These are phyloP conservation scores for Mnemiopsis leidyi DNA, from an alignment of 37 sponge, comb jelly and placozoan species.

Conservation along the genomic window DNA sequence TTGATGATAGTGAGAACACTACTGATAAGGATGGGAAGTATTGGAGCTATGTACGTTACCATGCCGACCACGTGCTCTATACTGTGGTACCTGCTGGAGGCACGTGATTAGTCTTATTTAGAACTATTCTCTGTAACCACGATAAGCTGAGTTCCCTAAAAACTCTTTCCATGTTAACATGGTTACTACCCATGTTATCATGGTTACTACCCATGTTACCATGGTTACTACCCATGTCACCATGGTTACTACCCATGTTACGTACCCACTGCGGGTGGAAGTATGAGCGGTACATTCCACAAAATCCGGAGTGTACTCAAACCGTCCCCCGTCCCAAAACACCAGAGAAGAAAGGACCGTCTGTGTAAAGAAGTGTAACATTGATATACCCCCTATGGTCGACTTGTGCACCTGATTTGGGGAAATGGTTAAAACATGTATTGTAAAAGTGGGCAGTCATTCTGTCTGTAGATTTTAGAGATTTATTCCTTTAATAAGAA, in stretches of 20 bases:
- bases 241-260: too few relatives aligned
- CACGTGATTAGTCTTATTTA: neutral
- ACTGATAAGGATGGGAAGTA: neutral
- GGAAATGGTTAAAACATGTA: too few relatives aligned
- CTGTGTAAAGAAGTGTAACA: neutral
- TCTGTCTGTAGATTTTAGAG: too few relatives aligned
- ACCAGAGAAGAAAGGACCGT: slow-evolving; percentile 43
- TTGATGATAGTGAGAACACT: neutral
- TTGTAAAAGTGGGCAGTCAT: too few relatives aligned
- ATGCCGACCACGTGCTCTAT: neutral
- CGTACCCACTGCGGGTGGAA: neutral
- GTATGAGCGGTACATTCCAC: neutral
- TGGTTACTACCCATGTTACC: too few relatives aligned
- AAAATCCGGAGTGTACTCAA: neutral
- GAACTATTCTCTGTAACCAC: too few relatives aligned
- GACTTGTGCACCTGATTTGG: slow-evolving; percentile 4
- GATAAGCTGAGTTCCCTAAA: too few relatives aligned
- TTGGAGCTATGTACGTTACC: neutral
- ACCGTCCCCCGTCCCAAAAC: slow-evolving; percentile 26
- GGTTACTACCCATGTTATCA: too few relatives aligned
- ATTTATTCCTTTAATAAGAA: too few relatives aligned
- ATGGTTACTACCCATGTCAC: too few relatives aligned
- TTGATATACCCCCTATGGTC: neutral
- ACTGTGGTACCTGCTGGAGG: neutral
- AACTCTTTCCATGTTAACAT: too few relatives aligned